Percentiles rank a stretch among this genome's conserved stretches.
Conservation (phyloP, 2,113 vertebrate genomes). For the Gymnogyps californianus region DNA sequence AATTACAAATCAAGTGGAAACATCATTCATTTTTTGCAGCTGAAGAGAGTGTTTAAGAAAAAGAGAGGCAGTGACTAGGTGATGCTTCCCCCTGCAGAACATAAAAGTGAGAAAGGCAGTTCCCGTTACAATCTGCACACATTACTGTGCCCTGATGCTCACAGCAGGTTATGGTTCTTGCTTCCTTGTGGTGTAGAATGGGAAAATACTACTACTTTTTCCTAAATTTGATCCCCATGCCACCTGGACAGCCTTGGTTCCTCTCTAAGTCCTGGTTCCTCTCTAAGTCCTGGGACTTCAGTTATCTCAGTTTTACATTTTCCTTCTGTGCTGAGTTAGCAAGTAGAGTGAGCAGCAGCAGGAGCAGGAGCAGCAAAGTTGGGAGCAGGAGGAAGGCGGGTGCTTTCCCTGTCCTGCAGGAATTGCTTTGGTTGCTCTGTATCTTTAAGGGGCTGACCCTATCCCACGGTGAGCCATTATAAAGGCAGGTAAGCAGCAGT, state of each 20-base stretch:
- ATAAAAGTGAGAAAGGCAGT: neutral
- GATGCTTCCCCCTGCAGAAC: neutral
- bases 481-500: slow-evolving; percentile 61
- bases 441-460: slow-evolving; percentile 76
- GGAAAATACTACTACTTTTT: neutral
- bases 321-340: neutral
- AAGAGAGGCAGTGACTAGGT: neutral
- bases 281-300: neutral
- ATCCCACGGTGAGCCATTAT: slow-evolving; percentile 28
- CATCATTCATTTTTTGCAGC: neutral
- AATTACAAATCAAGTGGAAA: neutral
- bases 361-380: neutral
- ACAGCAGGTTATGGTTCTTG: neutral
- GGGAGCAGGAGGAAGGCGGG: neutral
- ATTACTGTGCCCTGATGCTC: neutral
- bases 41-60: neutral
- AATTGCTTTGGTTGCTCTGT: slow-evolving; percentile 47
- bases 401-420: neutral
- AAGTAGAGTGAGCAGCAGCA: neutral
- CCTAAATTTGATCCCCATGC: neutral
- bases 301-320: neutral
- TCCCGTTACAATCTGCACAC: neutral
- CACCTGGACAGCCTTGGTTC: neutral
- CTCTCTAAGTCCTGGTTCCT: neutral
- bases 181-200: neutral